A percentile compares a stretch with the other conserved stretches of the same genome.
Conservation (phyloP, 2,888 invertebrate genomes). For the Folsomia manolachei region DNA sequence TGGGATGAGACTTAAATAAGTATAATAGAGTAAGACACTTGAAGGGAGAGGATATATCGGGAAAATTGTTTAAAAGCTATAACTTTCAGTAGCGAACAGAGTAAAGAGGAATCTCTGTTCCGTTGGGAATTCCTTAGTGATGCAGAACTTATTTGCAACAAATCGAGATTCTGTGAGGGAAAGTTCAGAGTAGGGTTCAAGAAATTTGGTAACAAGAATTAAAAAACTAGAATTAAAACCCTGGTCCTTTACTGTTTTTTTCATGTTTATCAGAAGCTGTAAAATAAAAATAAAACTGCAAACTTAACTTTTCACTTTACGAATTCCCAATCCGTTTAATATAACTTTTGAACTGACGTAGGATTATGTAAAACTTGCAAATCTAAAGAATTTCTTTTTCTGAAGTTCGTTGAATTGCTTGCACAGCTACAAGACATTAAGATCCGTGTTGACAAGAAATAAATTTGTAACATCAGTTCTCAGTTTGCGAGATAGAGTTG, state of each 20-base stretch:
- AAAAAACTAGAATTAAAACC: no score
- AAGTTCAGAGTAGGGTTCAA: no score
- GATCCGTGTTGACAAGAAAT: constrained; percentile 15
- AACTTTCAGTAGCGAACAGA: background rate
- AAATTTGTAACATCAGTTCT: constrained; percentile 18
- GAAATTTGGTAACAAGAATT: no score
- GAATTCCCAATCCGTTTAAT: constrained; percentile 32
- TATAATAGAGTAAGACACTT: constrained; percentile 10
- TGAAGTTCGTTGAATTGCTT: background rate
- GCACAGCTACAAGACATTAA: background rate
- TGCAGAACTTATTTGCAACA: no score
- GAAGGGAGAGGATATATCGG: background rate
- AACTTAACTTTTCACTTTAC: constrained; percentile 33
- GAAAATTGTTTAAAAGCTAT: constrained; percentile 10
- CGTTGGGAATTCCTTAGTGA: background rate
- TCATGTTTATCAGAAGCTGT: no score
- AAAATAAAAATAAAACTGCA: no score
- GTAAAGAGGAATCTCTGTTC: background rate
- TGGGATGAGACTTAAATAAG: background rate
- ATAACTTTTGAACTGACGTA: constrained; percentile 32
- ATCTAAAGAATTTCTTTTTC: background rate
- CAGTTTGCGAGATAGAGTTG: no score
- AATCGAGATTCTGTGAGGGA: no score
- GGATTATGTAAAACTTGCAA: constrained; percentile 30
- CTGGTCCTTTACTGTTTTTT: background rate